Evolutionary conservation across 2,797 vertebrate genomes (phyloP).

Genomic region (Fundulus diaphanus): DNA sequence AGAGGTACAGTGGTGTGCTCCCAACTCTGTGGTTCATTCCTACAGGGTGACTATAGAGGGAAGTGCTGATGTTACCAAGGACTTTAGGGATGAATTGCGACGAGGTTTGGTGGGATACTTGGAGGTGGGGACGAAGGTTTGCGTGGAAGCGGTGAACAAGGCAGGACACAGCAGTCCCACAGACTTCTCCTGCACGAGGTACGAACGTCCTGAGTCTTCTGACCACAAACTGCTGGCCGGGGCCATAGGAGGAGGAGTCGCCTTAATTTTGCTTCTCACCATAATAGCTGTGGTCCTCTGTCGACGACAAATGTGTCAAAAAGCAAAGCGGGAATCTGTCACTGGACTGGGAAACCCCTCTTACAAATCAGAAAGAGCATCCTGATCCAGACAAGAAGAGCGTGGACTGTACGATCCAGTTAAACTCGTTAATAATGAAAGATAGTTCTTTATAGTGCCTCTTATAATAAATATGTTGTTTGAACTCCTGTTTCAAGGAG

Average conservation of each 20-base stretch:
- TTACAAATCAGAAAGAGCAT: slow-evolving; percentile 63
- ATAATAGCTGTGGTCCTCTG: slow-evolving; percentile 62
- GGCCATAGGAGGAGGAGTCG: slow-evolving; percentile 67
- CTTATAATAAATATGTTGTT: slow-evolving; percentile 16
- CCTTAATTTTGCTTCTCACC: slow-evolving; percentile 66
- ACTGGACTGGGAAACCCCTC: slow-evolving; percentile 81
- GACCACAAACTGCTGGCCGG: slow-evolving; percentile 34
- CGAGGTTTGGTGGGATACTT: slow-evolving; percentile 66
- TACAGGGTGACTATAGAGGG: slow-evolving; percentile 76
- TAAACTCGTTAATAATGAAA: slow-evolving; percentile 6
- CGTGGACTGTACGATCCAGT: background rate
- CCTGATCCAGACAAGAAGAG: slow-evolving; percentile 52
- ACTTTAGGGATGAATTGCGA: slow-evolving; percentile 57
- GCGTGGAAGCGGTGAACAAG: slow-evolving; percentile 82
- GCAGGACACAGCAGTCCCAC: slow-evolving; percentile 76
- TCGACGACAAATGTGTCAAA: slow-evolving; percentile 53
- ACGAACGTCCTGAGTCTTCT: slow-evolving; percentile 24
- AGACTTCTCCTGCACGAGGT: slow-evolving; percentile 72
- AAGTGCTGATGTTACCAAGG: background rate
- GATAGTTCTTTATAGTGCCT: background rate
- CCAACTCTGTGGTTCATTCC: slow-evolving; percentile 77
- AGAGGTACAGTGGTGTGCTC: slow-evolving; percentile 86
- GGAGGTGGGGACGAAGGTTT: slow-evolving; percentile 74
- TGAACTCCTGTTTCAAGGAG: slow-evolving; percentile 45
- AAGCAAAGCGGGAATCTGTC: slow-evolving; percentile 40